Percentiles rank a stretch among this genome's conserved stretches.
phyloP scores from a whole-genome alignment of 2,888 invertebrate species.

The Brachyptera risi region DNA sequence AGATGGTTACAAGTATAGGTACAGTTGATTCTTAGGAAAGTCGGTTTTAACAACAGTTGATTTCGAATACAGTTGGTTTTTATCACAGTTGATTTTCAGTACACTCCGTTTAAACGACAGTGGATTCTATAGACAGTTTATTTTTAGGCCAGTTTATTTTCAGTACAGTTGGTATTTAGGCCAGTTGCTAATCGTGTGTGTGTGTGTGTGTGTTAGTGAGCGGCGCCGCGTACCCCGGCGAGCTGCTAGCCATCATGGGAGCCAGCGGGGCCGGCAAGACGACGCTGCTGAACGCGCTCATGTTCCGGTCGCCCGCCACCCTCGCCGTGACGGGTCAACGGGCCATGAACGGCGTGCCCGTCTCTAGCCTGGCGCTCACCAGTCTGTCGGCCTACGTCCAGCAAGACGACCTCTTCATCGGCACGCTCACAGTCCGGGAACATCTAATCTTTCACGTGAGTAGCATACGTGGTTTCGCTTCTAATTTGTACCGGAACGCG shows the following conservation, averaged over 20 bases:
- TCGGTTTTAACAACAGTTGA: too few species aligned
- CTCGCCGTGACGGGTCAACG: conserved; percentile 58
- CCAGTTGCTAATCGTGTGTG: background rate
- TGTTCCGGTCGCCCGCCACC: conserved; percentile 70
- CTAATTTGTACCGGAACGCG: too few species aligned
- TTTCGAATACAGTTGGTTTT: too few species aligned
- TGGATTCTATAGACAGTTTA: too few species aligned
- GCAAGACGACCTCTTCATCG: conserved; percentile 90
- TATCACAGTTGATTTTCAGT: too few species aligned
- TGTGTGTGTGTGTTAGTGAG: conserved; percentile 60
- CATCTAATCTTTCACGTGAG: conserved; percentile 81
- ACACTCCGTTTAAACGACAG: too few species aligned
- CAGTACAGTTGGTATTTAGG: background rate
- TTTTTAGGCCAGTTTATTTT: too few species aligned
- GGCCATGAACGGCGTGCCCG: conserved; percentile 71
- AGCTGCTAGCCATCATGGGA: conserved; percentile 82
- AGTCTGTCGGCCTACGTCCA: conserved; percentile 88
- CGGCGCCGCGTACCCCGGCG: conserved; percentile 81
- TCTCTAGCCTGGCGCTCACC: conserved; percentile 62
- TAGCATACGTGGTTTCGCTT: too few species aligned
- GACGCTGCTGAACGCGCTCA: conserved; percentile 84
- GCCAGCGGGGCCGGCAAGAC: conserved; percentile 94
- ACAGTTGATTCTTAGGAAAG: too few species aligned
- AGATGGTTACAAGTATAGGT: too few species aligned
- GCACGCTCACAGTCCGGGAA: conserved; percentile 82